A percentile compares a stretch with the other conserved stretches of the same genome.
Conservation (phyloP, 2,888 invertebrate genomes). For the Chaitophorus viminalis region DNA sequence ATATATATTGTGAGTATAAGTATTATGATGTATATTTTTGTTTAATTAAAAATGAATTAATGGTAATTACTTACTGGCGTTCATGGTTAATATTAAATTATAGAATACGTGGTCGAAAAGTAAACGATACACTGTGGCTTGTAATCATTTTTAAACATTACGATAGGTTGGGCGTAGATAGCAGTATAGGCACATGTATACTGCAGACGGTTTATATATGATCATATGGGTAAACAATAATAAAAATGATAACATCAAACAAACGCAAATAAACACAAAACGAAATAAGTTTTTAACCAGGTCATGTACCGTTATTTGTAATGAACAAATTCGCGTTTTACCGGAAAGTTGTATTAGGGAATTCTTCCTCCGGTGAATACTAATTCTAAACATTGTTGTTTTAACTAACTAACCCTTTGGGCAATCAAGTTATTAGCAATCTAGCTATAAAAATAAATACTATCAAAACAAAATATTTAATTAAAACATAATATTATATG, state of each 20-base stretch:
- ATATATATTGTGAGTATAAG: too few species aligned
- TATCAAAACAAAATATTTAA: background rate
- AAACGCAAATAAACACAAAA: background rate
- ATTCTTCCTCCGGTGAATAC: constrained; percentile 8
- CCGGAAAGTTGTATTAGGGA: background rate
- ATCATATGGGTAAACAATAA: background rate
- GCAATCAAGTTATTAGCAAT: constrained; percentile 11
- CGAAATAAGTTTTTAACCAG: background rate
- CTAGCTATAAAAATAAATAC: background rate
- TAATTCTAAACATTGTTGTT: constrained; percentile 29
- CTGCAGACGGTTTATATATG: too few species aligned
- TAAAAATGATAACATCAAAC: background rate
- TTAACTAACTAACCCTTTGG: background rate
- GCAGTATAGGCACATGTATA: too few species aligned
- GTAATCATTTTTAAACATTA: too few species aligned
- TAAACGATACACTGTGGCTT: too few species aligned
- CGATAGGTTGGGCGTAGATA: too few species aligned
- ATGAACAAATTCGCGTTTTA: background rate
- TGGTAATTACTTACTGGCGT: too few species aligned
- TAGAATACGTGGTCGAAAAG: too few species aligned
- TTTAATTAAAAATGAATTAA: too few species aligned
- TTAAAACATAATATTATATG: background rate
- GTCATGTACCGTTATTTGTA: background rate
- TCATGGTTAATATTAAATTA: too few species aligned
- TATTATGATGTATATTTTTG: too few species aligned